Evolutionary conservation across 2,797 vertebrate genomes (phyloP), one percentile per base, ranked within the genome.

Genomic region (Cryptoprocta ferox): DNA sequence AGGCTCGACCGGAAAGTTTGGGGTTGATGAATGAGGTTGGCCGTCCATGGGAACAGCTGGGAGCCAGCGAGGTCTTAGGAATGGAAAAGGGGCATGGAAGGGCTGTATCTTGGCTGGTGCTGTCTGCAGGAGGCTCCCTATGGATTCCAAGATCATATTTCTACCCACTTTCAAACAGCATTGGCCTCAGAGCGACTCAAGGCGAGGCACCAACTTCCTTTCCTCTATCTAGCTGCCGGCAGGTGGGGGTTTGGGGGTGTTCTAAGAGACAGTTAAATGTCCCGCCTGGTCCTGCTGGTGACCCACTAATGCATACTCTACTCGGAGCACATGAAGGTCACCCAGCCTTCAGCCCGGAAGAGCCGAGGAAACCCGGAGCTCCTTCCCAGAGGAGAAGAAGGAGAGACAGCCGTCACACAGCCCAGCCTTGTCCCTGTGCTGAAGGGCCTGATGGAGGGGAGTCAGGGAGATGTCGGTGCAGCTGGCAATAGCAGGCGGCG

Each of bases 1-100:
- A 95, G 37, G 63, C 78, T 93, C 45, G 79, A 61, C n/a, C 16
- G 37, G 53, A 65, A 95, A 94, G 91, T 86, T 89, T 70, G 53
- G 85, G 87, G 35, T 32, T 94, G 91, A 83, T 21, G 16, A 95
- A 83, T 91, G 87, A 48, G 73, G 42, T 48, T 30, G 28, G 73
- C 16, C 30, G 56, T 45, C 75, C 75, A 5, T 24, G 24, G 83
- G 81, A 56, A 32, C 71, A 12, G 28, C 28, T 70, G 79, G 59
- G 45, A 94, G 65, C 30, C 39, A 78, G 39, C 6, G 32, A 68
- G 78, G 16, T 89, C 50, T 84, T 79, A 70, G 66, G 50, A 90
- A 92, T 61, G 39, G 35, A 83, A 35, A 61, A 63, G 30, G 56
- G 50, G 19, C 2, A 0, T 70, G n/a, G 56, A 68, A 88, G 15